Conservation (phyloP, 2,113 vertebrate genomes). For the Chrysochloris asiatica region DNA sequence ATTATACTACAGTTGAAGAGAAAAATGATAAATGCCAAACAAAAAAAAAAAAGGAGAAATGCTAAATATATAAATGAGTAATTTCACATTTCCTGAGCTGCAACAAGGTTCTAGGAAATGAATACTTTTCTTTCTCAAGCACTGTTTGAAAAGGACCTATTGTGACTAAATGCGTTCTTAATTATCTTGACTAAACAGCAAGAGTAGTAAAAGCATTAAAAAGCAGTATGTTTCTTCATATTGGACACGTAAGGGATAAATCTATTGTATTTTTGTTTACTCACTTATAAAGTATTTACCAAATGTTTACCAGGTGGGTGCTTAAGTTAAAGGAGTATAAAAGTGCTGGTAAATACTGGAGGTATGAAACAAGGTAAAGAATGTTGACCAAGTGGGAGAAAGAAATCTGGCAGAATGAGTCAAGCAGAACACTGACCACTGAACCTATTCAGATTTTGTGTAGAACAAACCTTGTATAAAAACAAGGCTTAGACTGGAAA, state of each 20-base stretch:
- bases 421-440: slow-evolving; percentile 38
- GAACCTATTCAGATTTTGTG: slow-evolving; percentile 50
- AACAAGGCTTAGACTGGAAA: slow-evolving; percentile 58
- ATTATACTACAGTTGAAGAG: neutral
- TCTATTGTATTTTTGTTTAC: slow-evolving; percentile 54
- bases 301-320: slow-evolving; percentile 33
- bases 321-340: slow-evolving; percentile 9
- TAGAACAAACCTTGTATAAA: slow-evolving; percentile 46
- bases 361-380: slow-evolving; percentile 36
- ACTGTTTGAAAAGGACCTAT: slow-evolving; percentile 27
- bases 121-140: slow-evolving; percentile 23
- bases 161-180: neutral
- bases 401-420: slow-evolving; percentile 39
- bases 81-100: neutral
- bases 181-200: neutral
- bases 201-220: neutral
- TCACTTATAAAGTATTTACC: slow-evolving; percentile 19
- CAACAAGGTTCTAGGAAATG: neutral
- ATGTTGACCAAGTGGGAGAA: slow-evolving; percentile 55
- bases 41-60: neutral
- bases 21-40: slow-evolving; percentile 12
- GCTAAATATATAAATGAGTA: neutral
- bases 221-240: slow-evolving; percentile 22
- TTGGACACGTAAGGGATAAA: slow-evolving; percentile 19
- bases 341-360: neutral